These are phyloP conservation scores for Orbicella faveolata DNA, from an alignment of 64 coral and sea anemone species.

Conservation along the genomic window DNA sequence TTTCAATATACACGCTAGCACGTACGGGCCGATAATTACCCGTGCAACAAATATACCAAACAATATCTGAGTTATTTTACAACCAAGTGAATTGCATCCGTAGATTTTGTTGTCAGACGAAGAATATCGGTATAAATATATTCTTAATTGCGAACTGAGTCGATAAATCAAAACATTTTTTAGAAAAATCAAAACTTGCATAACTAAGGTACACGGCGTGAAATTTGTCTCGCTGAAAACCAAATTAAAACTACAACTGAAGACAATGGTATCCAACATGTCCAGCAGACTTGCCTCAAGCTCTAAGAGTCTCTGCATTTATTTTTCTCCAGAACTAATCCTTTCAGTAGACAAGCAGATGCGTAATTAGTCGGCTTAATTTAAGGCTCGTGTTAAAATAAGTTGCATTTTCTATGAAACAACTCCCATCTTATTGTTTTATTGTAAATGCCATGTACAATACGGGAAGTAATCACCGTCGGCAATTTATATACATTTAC, in stretches of 20 bases:
- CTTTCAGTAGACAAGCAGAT: background rate
- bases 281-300: too few species aligned
- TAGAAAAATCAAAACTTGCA: background rate
- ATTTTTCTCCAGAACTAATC: background rate
- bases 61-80: background rate
- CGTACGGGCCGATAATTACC: background rate
- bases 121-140: slow-evolving; percentile 3
- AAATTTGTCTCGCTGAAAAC: background rate
- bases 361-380: background rate
- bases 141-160: background rate
- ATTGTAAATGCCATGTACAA: background rate
- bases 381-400: background rate
- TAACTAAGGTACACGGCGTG: background rate
- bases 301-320: background rate
- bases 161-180: background rate
- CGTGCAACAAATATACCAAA: background rate
- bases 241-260: background rate
- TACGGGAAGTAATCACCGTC: background rate
- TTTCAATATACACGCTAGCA: background rate
- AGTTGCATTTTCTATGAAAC: background rate
- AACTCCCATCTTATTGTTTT: background rate
- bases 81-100: background rate
- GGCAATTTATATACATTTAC: background rate
- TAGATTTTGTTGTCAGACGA: background rate
- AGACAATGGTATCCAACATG: background rate